These are phyloP conservation scores for Hoplodrina ambigua DNA, from an alignment of 2,888 invertebrate species.

Conservation along the genomic window DNA sequence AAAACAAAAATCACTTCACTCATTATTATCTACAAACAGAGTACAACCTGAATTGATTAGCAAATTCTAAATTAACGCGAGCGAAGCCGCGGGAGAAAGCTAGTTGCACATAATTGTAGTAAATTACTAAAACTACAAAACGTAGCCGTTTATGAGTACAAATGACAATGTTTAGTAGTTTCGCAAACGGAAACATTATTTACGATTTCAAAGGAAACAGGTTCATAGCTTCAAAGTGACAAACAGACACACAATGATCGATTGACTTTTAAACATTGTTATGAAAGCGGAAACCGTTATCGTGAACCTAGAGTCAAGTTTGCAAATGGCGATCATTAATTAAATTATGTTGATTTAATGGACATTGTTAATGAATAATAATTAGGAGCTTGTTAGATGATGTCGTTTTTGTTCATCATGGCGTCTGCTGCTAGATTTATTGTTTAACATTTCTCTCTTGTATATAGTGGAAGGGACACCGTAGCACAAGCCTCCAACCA, in stretches of 20 bases:
- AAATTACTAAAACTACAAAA: background rate
- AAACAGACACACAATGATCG: constrained; percentile 59
- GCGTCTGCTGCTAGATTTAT: background rate
- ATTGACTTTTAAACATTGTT: constrained; percentile 59
- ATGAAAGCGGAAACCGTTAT: constrained; percentile 63
- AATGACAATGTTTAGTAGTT: constrained; percentile 34
- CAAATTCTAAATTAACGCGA: too few relatives aligned
- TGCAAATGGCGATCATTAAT: constrained; percentile 24
- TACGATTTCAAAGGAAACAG: constrained; percentile 53
- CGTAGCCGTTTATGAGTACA: constrained; percentile 3
- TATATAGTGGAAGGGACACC: too few relatives aligned
- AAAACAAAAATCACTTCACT: too few relatives aligned
- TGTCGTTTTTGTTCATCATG: background rate
- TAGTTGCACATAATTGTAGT: background rate
- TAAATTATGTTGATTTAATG: constrained; percentile 30
- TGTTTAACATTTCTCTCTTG: background rate
- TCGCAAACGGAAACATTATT: constrained; percentile 45
- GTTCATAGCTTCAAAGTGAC: constrained; percentile 47
- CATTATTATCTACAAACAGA: too few relatives aligned
- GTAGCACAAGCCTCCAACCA: too few relatives aligned
- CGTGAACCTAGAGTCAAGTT: constrained; percentile 48
- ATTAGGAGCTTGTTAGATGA: background rate
- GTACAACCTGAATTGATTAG: too few relatives aligned
- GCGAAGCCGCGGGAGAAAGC: too few relatives aligned
- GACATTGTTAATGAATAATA: background rate